Percentiles rank a stretch among this genome's conserved stretches.
Evolutionary conservation across 2,113 vertebrate species (phyloP).

Genomic region (Isurus oxyrinchus): DNA sequence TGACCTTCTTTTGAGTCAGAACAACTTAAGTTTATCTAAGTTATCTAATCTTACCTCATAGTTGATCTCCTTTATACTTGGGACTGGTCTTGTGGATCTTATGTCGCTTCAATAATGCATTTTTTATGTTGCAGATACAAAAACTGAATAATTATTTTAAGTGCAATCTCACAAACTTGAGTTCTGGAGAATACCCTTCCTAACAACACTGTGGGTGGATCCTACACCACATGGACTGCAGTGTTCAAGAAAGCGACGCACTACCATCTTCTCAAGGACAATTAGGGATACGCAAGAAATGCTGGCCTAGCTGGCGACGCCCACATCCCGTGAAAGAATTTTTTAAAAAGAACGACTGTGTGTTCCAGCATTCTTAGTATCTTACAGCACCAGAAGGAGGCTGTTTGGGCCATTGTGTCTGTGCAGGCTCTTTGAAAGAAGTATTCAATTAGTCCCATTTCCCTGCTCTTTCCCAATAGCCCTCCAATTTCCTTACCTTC

Average conservation of each 20-base stretch:
- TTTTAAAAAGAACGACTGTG: too few species aligned
- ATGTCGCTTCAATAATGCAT: background rate
- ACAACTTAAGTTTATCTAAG: background rate
- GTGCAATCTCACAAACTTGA: background rate
- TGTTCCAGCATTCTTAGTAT: too few species aligned
- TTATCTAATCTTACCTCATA: background rate
- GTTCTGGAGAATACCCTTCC: too few species aligned
- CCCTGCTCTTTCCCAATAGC: background rate
- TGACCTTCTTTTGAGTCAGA: background rate
- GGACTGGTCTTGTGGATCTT: background rate
- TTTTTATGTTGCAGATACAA: background rate
- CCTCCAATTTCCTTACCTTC: background rate
- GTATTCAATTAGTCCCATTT: background rate
- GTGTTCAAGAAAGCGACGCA: too few species aligned
- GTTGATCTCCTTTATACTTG: background rate
- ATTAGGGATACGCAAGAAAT: too few species aligned
- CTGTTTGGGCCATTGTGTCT: background rate
- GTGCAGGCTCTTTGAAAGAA: background rate
- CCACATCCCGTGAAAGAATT: too few species aligned
- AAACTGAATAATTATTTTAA: background rate
- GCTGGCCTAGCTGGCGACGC: too few species aligned
- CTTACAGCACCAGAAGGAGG: too few species aligned
- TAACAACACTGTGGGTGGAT: too few species aligned
- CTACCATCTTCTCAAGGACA: too few species aligned
- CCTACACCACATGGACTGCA: too few species aligned